A percentile compares a stretch with the other conserved stretches of the same genome.
Evolutionary conservation across 2,888 invertebrate species (phyloP).

Genomic region (Drosophila tanythrix): DNA sequence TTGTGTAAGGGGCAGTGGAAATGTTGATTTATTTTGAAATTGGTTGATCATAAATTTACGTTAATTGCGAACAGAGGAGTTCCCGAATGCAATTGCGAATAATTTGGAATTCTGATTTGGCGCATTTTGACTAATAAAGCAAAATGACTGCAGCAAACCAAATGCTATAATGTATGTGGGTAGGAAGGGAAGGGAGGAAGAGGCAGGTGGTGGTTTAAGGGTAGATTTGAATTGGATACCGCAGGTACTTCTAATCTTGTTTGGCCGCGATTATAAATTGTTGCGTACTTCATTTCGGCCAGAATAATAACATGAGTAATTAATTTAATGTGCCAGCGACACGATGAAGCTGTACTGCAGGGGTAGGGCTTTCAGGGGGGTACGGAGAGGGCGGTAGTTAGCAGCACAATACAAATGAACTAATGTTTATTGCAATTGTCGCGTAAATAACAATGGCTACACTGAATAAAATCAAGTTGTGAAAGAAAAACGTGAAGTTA

Average conservation of each 20-base stretch:
- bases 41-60: slow-evolving; percentile 75
- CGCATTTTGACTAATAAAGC: slow-evolving; percentile 81
- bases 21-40: slow-evolving; percentile 57
- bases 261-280: slow-evolving; percentile 83
- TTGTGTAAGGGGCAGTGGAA: slow-evolving; percentile 14
- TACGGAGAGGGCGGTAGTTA: background rate
- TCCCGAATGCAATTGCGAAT: slow-evolving; percentile 32
- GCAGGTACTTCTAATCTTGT: slow-evolving; percentile 83
- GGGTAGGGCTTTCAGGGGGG: background rate
- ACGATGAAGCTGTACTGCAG: slow-evolving; percentile 37
- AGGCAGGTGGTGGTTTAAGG: background rate
- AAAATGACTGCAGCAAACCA: slow-evolving; percentile 70
- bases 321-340: slow-evolving; percentile 83
- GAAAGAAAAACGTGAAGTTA: background rate
- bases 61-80: slow-evolving; percentile 70
- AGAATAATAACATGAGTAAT: slow-evolving; percentile 84
- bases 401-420: slow-evolving; percentile 49
- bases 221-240: slow-evolving; percentile 50
- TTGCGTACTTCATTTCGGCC: slow-evolving; percentile 83
- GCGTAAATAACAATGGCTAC: slow-evolving; percentile 51
- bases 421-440: slow-evolving; percentile 68
- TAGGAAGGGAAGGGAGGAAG: no score
- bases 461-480: background rate
- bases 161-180: slow-evolving; percentile 1
- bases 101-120: slow-evolving; percentile 59